Conservation (phyloP, 2,113 vertebrate genomes). For the Rutilus rutilus region DNA sequence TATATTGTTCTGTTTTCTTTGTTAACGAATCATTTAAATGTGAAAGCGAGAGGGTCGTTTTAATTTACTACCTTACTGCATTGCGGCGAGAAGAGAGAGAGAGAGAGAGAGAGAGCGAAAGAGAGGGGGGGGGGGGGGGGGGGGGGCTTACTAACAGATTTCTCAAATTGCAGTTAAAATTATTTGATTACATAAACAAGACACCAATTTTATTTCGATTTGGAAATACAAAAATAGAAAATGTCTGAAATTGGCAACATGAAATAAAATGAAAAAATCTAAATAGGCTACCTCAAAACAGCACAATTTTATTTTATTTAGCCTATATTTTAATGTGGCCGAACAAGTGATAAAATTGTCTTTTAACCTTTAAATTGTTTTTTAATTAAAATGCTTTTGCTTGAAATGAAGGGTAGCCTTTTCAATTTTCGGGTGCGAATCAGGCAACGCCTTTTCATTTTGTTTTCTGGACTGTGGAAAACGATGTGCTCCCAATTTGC, state of each 20-base stretch:
- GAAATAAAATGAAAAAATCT: neutral
- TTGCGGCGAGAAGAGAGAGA: constrained; percentile 49
- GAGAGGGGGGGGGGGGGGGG: constrained; percentile 14
- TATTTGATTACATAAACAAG: neutral
- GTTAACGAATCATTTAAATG: neutral
- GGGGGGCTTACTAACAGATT: neutral
- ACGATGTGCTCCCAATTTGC: neutral
- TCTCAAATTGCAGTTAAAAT: neutral
- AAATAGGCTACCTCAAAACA: neutral
- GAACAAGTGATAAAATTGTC: too few relatives aligned
- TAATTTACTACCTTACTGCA: constrained; percentile 57
- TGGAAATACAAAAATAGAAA: neutral
- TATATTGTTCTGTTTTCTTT: neutral
- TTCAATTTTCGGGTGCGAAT: too few relatives aligned
- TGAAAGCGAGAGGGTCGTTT: constrained; percentile 36
- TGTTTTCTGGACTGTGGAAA: neutral
- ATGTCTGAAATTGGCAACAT: neutral
- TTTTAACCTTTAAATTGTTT: neutral
- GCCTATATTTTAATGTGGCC: neutral
- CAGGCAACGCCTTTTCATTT: too few relatives aligned
- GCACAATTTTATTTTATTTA: neutral
- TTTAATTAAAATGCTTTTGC: neutral
- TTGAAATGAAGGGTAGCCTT: neutral
- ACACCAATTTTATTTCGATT: neutral
- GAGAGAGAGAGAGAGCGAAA: constrained; percentile 48